Conservation (phyloP, 2,888 invertebrate genomes). For the Nymphalis c-album region DNA sequence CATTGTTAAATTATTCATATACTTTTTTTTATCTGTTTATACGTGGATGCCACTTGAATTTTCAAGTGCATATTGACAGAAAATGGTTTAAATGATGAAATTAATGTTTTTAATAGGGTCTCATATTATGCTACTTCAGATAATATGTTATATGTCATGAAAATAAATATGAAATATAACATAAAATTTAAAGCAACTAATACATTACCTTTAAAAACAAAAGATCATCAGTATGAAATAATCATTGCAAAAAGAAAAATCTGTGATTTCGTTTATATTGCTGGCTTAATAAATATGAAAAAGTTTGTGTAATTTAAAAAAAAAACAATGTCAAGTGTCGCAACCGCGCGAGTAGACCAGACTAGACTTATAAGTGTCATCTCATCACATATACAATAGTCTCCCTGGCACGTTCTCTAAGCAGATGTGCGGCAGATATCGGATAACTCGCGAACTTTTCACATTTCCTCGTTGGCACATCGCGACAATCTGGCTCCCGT, state of each 20-base stretch:
- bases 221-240: no score
- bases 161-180: no score
- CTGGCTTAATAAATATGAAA: not conserved
- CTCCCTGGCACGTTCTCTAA: conserved; percentile 65
- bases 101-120: no score
- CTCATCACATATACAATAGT: conserved; percentile 57
- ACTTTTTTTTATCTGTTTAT: no score
- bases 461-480: conserved; percentile 63
- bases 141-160: not conserved
- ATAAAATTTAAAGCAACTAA: no score
- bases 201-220: no score
- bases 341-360: conserved; percentile 13
- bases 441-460: conserved; percentile 74
- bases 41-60: no score
- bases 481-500: conserved; percentile 45
- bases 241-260: not conserved
- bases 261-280: not conserved
- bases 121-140: not conserved
- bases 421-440: conserved; percentile 73
- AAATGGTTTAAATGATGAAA: no score
- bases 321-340: conserved; percentile 9
- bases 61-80: no score
- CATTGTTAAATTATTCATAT: no score
- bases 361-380: conserved; percentile 37
- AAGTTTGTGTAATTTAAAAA: not conserved